Base-by-base conservation (phyloP, 2,113 vertebrate species). In the Anarhynchus alexandrinus region DNA sequence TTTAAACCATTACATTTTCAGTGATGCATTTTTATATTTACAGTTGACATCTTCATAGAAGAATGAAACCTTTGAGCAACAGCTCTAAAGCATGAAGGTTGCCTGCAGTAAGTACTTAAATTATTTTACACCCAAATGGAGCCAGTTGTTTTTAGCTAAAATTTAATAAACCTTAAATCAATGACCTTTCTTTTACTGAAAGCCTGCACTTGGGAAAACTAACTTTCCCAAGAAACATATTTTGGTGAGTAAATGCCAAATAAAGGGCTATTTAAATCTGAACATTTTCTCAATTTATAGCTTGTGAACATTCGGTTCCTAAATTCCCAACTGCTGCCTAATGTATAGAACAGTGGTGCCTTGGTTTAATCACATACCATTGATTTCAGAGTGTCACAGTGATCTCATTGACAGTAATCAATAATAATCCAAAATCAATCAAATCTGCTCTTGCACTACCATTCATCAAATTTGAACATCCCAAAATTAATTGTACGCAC, bases 361-460 rank as follows among this genome's bases (percentile, higher is more conserved):
- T 94, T 30, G 76, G 95, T 97, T 98, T 98, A 98, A 98, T 98
- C 97, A 97, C 98, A 93, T 96, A 76, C 81, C 97, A 98, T 98
- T 97, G 98, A 98, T 98, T 94, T 66, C 80, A 97, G 92, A 94
- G 92, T 98, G 97, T 97, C 98, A 98, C 96, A 79, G 97, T 96
- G 97, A 98, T 98, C 97, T 97, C 97, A 98, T 96, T 97, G 98
- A 98, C 93, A 96, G 95, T 96, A 98, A 98, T 98, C 98, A 98
- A 98, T 98, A 98, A 98, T 97, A 98, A 98, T 98, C 97, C 96
- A 96, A 98, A 98, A 98, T 98, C 98, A 98, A 98, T 98, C 98
- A 96, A 79, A 97, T 97, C 97, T 96, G 86, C 85, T 97, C 92
- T 96, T 97, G 89, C 94, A 94, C 96, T 95, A 97, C 90, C 97